phyloP scores from a whole-genome alignment of 2,113 vertebrate genomes.

The Columba janthina region DNA sequence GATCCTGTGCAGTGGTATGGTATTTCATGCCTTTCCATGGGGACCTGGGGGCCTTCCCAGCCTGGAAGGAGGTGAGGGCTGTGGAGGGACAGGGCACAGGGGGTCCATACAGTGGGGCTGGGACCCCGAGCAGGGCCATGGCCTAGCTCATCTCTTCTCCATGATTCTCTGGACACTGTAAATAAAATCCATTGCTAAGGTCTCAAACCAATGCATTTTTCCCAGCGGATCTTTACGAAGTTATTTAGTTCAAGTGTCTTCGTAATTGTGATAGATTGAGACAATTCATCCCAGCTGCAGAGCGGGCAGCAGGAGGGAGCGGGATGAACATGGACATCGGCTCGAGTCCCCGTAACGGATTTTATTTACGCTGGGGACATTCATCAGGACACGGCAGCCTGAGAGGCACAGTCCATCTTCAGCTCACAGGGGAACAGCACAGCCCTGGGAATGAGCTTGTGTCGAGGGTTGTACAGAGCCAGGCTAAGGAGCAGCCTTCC shows the following conservation, averaged over 20 bases:
- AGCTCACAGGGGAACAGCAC: neutral
- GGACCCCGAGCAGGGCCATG: accelerated
- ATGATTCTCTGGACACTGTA: neutral
- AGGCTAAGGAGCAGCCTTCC: neutral
- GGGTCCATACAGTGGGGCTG: neutral
- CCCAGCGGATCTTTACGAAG: conserved; percentile 46
- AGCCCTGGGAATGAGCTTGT: neutral
- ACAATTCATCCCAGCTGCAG: conserved; percentile 34
- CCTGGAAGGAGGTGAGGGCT: neutral
- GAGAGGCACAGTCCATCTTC: conserved; percentile 58
- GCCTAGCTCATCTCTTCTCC: neutral
- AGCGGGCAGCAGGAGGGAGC: conserved; percentile 29
- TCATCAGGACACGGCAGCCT: conserved; percentile 28
- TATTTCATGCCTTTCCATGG: neutral
- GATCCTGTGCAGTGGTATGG: accelerated
- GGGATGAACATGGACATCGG: neutral
- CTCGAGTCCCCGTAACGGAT: conserved; percentile 4
- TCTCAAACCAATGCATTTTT: conserved; percentile 55
- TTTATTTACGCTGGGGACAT: conserved; percentile 21
- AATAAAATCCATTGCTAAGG: conserved; percentile 63
- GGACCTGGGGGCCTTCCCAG: neutral
- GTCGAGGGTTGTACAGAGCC: neutral
- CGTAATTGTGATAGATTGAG: conserved; percentile 69
- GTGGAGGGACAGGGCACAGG: neutral
- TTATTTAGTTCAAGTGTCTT: conserved; percentile 62